phyloP scores from a whole-genome alignment of 2,888 invertebrate genomes.

The Scaptomyza reducta region DNA sequence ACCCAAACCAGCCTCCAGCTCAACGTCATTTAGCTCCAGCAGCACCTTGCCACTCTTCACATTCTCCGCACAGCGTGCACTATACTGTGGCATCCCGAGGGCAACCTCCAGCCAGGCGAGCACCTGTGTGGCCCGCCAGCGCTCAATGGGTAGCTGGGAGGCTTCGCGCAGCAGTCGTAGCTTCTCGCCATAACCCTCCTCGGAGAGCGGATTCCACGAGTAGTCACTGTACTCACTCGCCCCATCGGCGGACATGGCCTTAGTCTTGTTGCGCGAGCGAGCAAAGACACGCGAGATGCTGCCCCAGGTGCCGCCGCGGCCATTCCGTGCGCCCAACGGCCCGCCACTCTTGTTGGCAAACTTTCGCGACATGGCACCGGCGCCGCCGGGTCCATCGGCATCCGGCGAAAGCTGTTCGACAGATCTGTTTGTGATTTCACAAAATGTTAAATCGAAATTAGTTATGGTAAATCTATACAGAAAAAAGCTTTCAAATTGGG shows the following conservation, averaged over 20 bases:
- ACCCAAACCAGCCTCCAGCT: slow-evolving; percentile 95
- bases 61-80: slow-evolving; percentile 94
- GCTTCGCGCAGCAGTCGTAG: slow-evolving; percentile 89
- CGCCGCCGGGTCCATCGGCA: slow-evolving; percentile 87
- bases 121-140: slow-evolving; percentile 97
- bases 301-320: slow-evolving; percentile 93
- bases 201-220: slow-evolving; percentile 84
- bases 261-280: slow-evolving; percentile 92
- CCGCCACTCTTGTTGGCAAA: slow-evolving; percentile 83
- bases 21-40: slow-evolving; percentile 95
- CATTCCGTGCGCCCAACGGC: slow-evolving; percentile 85
- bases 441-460: not conserved
- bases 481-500: too few relatives aligned
- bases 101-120: slow-evolving; percentile 97
- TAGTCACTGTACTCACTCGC: slow-evolving; percentile 86
- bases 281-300: slow-evolving; percentile 96
- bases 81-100: slow-evolving; percentile 97
- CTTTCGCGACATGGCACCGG: slow-evolving; percentile 84
- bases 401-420: slow-evolving; percentile 92
- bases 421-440: slow-evolving; percentile 78
- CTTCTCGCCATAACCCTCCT: slow-evolving; percentile 84
- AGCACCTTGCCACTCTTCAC: slow-evolving; percentile 98
- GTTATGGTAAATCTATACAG: too few relatives aligned
- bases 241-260: slow-evolving; percentile 85
- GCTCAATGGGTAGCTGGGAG: slow-evolving; percentile 92